phyloP scores from a whole-genome alignment of 1,140 invertebrate genomes.

The Drosophila ercepeae region DNA sequence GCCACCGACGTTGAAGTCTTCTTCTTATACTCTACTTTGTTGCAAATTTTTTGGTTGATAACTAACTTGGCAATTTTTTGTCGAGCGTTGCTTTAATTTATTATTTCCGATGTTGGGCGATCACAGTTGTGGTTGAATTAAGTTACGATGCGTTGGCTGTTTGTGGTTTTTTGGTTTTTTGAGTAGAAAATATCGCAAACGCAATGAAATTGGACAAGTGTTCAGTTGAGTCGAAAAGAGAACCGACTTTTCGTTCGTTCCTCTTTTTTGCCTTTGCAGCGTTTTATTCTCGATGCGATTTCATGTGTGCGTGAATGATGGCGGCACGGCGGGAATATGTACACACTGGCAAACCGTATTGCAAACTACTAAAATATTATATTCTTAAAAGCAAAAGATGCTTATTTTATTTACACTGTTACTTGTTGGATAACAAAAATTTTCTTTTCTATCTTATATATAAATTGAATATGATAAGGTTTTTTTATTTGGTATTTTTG shows the following conservation, averaged over 20 bases:
- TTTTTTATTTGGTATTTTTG: too few species aligned
- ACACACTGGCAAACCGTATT: conserved; percentile 14
- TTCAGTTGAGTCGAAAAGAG: conserved; percentile 76
- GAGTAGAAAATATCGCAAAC: conserved; percentile 80
- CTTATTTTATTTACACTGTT: too few species aligned
- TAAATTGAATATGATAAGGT: too few species aligned
- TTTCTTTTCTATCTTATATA: too few species aligned
- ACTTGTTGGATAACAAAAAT: too few species aligned
- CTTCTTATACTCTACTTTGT: conserved; percentile 68
- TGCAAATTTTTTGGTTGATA: conserved; percentile 60
- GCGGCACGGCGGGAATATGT: conserved; percentile 33
- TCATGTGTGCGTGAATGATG: conserved; percentile 56
- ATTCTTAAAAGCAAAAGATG: neutral
- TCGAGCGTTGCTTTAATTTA: conserved; percentile 51
- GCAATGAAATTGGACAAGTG: conserved; percentile 83
- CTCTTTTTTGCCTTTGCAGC: conserved; percentile 44
- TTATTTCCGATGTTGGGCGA: conserved; percentile 64
- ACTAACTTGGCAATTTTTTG: conserved; percentile 75
- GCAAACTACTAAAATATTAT: neutral
- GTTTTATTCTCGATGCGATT: conserved; percentile 51
- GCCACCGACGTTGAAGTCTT: conserved; percentile 54
- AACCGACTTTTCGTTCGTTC: conserved; percentile 56
- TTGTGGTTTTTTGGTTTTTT: conserved; percentile 75
- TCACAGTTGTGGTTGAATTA: conserved; percentile 78
- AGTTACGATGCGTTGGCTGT: conserved; percentile 71